A percentile compares a stretch with the other conserved stretches of the same genome.
Conservation (phyloP, 2,113 vertebrate genomes). For the Mola mola region DNA sequence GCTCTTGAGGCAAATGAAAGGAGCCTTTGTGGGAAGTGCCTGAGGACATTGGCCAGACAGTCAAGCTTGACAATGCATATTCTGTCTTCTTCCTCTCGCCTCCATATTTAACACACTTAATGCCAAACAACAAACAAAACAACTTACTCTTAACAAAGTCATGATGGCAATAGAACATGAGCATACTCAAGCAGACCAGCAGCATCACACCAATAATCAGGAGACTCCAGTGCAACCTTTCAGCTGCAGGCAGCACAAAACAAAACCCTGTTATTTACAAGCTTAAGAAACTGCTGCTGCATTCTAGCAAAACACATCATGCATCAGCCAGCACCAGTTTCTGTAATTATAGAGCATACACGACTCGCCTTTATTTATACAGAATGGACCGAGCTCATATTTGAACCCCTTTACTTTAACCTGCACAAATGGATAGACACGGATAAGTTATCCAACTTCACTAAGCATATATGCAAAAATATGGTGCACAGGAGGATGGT, state of each 20-base stretch:
- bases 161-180: conserved; percentile 73
- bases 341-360: too few species aligned
- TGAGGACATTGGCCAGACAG: too few species aligned
- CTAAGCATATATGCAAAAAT: neutral
- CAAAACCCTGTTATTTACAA: too few species aligned
- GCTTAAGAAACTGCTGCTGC: neutral
- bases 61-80: neutral
- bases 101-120: neutral
- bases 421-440: conserved; percentile 59
- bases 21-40: too few species aligned
- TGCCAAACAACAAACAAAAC: neutral
- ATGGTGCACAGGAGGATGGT: neutral
- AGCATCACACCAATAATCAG: conserved; percentile 73
- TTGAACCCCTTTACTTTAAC: conserved; percentile 56
- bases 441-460: neutral
- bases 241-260: conserved; percentile 55
- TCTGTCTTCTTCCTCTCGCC: too few species aligned
- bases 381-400: conserved; percentile 66
- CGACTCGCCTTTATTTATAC: conserved; percentile 70
- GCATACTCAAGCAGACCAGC: conserved; percentile 57
- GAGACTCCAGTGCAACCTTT: conserved; percentile 74
- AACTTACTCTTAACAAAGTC: conserved; percentile 82
- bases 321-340: neutral
- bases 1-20: too few species aligned
- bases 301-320: neutral